phyloP scores from a whole-genome alignment of 2,888 invertebrate genomes.

The Eupeodes latifasciatus region DNA sequence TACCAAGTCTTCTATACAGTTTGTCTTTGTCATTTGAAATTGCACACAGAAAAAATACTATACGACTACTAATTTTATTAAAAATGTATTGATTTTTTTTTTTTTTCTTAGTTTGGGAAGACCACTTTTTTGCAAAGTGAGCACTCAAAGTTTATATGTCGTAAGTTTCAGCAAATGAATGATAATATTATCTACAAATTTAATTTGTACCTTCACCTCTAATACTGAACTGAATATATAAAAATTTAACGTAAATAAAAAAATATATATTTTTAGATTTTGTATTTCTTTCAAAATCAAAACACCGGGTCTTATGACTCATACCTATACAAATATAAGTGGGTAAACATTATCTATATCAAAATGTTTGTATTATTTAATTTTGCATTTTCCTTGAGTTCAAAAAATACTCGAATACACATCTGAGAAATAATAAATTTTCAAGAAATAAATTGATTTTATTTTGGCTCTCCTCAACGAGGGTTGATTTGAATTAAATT shows the following conservation, averaged over 20 bases:
- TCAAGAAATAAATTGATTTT: slow-evolving; percentile 17
- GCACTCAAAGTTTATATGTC: too few species aligned
- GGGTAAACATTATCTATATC: neutral
- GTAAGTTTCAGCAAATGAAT: too few species aligned
- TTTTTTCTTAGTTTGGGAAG: too few species aligned
- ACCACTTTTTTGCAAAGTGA: too few species aligned
- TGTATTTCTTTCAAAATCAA: neutral
- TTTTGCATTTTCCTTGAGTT: neutral
- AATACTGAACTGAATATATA: neutral
- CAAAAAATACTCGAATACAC: too few species aligned
- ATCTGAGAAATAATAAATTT: too few species aligned
- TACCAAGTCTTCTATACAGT: too few species aligned
- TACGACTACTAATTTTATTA: too few species aligned
- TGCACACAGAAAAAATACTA: too few species aligned
- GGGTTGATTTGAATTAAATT: neutral
- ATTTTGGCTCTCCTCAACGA: slow-evolving; percentile 2
- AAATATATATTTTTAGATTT: slow-evolving; percentile 1
- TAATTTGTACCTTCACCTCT: slow-evolving; percentile 10
- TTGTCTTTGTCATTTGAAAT: too few species aligned
- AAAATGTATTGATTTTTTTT: too few species aligned
- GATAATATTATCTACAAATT: neutral
- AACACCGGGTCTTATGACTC: slow-evolving; percentile 15
- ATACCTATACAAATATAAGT: neutral
- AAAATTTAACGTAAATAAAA: neutral
- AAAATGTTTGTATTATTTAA: neutral